Evolutionary conservation across 2,888 invertebrate species (phyloP).

Genomic region (Heliconius aoede): DNA sequence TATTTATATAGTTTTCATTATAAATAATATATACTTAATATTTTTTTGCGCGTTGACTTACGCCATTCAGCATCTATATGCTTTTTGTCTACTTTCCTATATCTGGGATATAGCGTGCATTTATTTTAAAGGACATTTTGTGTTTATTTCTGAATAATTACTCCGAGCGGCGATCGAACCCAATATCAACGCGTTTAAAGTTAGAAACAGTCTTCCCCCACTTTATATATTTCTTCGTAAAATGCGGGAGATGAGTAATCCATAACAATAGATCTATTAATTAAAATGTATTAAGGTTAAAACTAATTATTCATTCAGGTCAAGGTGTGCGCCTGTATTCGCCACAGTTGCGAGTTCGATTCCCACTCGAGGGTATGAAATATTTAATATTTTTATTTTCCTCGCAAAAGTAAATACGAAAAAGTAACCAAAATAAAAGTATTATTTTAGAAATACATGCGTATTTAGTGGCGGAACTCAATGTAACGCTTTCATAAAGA

Average conservation of each 20-base stretch:
- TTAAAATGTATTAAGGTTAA: slow-evolving; percentile 5
- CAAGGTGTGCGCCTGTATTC: neutral
- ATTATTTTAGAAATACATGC: no score
- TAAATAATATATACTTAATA: no score
- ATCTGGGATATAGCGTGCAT: no score
- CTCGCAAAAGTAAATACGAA: no score
- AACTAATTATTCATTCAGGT: neutral
- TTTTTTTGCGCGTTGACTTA: neutral
- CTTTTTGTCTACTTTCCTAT: no score
- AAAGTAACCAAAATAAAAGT: no score
- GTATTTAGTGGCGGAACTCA: no score
- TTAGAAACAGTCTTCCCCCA: neutral
- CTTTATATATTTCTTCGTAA: neutral
- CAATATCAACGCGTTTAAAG: no score
- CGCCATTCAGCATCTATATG: neutral
- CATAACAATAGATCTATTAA: neutral
- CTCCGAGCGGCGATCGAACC: no score
- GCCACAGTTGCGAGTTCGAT: no score
- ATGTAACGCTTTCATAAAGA: no score
- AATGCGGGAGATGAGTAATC: neutral
- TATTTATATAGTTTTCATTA: no score
- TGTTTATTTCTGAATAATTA: neutral
- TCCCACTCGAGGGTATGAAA: neutral
- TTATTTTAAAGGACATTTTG: neutral
- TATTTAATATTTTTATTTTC: neutral